Evolutionary conservation across 2,888 invertebrate species (phyloP), one percentile per base, ranked within the genome.

Genomic region (Drosophila limbata): DNA sequence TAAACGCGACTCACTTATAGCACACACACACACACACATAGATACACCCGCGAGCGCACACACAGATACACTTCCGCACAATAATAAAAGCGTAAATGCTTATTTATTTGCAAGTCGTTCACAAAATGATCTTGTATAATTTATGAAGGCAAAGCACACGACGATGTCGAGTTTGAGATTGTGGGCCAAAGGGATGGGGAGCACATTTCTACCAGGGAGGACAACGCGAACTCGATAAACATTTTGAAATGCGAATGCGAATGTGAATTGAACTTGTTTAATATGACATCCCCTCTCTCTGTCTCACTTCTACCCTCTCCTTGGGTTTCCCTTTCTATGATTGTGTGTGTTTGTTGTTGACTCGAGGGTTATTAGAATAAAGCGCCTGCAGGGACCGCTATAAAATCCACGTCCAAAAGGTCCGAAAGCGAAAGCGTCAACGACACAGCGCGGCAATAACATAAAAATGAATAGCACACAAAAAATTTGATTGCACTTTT

Each of bases 11-110:
- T 59, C 63, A 69, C 70, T 66, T 66, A 56, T 42, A 60, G 45
- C 48, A 57, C 64, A 67, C 56, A 56, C 37, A 60, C 37, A 60
- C 37, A 65, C 52, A 52, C 37, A 48, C 47, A 53, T 52, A 56
- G 28, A 47, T 25, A 57, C 17, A 53, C 33, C 9, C n/a, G 17
- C n/a, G 21, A 5, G 40, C 40, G 57, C 39, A 61, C 48, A 60
- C 60, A 63, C 53, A 63, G 50, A 35, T 55, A 73, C 69, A 73
- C 69, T 77, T 64, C 56, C 68, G 73, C 77, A 77, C 82, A 81
- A 86, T 78, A 86, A 89, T 84, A 86, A 89, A 89, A 82, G 85
- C 85, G 88, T 89, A 89, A 86, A 86, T 86, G 85, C 85, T 89
- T 89, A 86, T 86, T 86, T 86, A 86, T 86, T 86, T 84, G 84